phyloP scores from a whole-genome alignment of 2,113 vertebrate genomes.

The Apodemus speciosus region DNA sequence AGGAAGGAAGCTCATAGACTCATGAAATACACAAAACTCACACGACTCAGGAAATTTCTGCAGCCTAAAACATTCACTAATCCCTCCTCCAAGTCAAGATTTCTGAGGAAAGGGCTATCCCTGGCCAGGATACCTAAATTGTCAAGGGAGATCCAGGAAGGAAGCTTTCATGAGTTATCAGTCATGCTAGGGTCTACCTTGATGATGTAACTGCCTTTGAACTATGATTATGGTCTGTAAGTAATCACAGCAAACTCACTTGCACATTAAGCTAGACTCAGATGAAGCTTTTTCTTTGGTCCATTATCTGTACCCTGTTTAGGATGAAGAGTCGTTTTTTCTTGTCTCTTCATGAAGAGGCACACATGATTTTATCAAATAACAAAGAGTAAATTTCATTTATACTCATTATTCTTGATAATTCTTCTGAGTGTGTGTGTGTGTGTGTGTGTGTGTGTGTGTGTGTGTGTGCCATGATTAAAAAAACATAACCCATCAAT shows the following conservation, averaged over 20 bases:
- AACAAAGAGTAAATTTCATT: not conserved
- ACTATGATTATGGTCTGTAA: not conserved
- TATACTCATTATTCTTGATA: not conserved
- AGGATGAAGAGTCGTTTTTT: not conserved
- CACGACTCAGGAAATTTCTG: not conserved
- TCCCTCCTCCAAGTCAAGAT: not conserved
- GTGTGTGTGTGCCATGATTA: not conserved
- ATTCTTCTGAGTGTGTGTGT: not conserved
- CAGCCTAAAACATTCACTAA: not conserved
- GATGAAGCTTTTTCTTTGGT: not conserved
- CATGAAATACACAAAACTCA: not conserved
- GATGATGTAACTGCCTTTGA: not conserved
- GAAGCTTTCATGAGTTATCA: not conserved
- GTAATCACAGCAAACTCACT: not conserved
- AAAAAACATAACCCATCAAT: not conserved
- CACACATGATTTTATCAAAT: not conserved
- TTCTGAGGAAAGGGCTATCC: not conserved
- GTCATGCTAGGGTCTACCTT: not conserved
- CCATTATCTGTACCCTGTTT: not conserved
- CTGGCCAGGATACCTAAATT: not conserved
- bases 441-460: not conserved
- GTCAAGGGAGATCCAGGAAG: not conserved
- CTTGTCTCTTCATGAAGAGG: not conserved
- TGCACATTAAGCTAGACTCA: not conserved
- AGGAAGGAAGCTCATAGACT: not conserved